A percentile compares a stretch with the other conserved stretches of the same genome.
phyloP scores from a whole-genome alignment of 2,888 invertebrate species.

The Drosophila helvetica region DNA sequence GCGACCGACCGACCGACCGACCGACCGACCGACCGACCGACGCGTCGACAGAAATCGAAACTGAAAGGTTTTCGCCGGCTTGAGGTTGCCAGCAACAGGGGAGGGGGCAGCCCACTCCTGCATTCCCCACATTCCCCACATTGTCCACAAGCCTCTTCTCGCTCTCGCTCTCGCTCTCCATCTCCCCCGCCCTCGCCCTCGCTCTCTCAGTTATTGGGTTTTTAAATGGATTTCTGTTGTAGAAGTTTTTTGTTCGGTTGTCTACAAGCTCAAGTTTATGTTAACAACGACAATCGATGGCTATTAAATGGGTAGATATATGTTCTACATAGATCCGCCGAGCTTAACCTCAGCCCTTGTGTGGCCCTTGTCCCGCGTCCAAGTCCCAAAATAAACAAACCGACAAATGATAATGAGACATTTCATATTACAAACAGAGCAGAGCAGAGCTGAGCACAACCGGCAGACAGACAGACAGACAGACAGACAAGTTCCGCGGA shows the following conservation, averaged over 20 bases:
- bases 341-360: constrained; percentile 19
- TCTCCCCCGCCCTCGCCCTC: no score
- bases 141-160: constrained; percentile 12
- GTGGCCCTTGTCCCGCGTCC: constrained; percentile 26
- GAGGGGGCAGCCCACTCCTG: neutral
- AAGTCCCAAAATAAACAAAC: constrained; percentile 53
- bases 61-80: constrained; percentile 23
- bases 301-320: constrained; percentile 71
- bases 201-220: constrained; percentile 16
- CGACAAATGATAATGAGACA: constrained; percentile 73
- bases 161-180: constrained; percentile 7
- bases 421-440: constrained; percentile 53
- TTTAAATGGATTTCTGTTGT: constrained; percentile 77
- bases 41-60: constrained; percentile 58
- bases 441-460: no score
- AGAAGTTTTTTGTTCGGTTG: constrained; percentile 56
- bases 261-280: constrained; percentile 73
- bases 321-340: constrained; percentile 56
- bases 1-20: constrained; percentile 17
- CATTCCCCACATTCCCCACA: neutral
- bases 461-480: constrained; percentile 16
- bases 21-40: constrained; percentile 15
- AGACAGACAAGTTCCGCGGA: constrained; percentile 29
- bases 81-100: neutral
- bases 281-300: constrained; percentile 77